These are phyloP conservation scores for Crepidodera aurea DNA, from an alignment of 2,888 invertebrate genomes.

Conservation along the genomic window DNA sequence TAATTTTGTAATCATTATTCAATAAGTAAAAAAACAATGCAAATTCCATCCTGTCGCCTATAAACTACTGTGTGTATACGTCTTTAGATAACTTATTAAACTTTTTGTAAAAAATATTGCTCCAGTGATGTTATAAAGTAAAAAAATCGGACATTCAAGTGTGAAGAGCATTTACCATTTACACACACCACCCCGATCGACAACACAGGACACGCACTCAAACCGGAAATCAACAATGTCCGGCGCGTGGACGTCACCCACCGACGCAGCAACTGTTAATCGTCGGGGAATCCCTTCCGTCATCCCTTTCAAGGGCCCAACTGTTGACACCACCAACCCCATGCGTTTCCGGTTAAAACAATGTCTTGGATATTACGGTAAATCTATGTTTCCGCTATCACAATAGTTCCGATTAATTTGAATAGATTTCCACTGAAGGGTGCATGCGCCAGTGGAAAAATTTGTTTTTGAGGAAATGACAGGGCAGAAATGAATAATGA, in stretches of 20 bases:
- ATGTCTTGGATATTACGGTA: conserved; percentile 48
- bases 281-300: conserved; percentile 48
- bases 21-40: too few relatives aligned
- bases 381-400: conserved; percentile 50
- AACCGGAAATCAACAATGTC: conserved; percentile 43
- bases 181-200: background rate
- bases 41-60: too few relatives aligned
- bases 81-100: too few relatives aligned
- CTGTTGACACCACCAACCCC: conserved; percentile 55
- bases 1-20: too few relatives aligned
- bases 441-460: conserved; percentile 15
- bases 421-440: conserved; percentile 27
- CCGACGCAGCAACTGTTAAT: conserved; percentile 53
- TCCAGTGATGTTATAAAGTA: too few relatives aligned
- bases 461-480: conserved; percentile 17
- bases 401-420: conserved; percentile 28
- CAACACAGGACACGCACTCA: background rate
- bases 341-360: conserved; percentile 50
- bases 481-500: conserved; percentile 24
- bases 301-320: conserved; percentile 47
- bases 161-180: background rate
- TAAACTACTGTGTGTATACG: too few relatives aligned
- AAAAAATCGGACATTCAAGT: background rate
- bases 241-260: conserved; percentile 41
- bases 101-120: too few relatives aligned